A percentile compares a stretch with the other conserved stretches of the same genome.
These are phyloP conservation scores for Marmota monax DNA, from an alignment of 2,113 vertebrate genomes.

Conservation along the genomic window DNA sequence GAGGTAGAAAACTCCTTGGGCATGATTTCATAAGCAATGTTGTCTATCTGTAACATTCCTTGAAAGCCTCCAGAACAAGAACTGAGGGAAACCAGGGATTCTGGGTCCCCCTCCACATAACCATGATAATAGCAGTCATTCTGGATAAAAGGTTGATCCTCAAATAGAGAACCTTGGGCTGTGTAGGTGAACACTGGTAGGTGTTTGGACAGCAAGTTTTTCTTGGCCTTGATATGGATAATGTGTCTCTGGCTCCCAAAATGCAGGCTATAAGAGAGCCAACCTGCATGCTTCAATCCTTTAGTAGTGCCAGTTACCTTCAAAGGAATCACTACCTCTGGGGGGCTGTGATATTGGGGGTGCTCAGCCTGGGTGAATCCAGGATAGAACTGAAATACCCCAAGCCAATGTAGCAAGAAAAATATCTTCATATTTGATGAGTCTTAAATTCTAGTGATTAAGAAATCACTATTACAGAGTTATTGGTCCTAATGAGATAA, in stretches of 20 bases:
- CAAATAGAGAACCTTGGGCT: slow-evolving; percentile 50
- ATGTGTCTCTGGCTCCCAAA: slow-evolving; percentile 66
- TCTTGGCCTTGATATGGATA: slow-evolving; percentile 76
- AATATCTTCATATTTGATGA: background rate
- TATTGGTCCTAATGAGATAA: too few relatives aligned
- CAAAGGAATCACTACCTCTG: slow-evolving; percentile 76
- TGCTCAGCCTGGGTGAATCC: background rate
- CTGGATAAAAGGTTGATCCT: slow-evolving; percentile 70
- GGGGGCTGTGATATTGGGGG: background rate
- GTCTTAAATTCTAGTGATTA: background rate
- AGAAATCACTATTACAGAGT: background rate
- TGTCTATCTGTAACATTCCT: slow-evolving; percentile 76
- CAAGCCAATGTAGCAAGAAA: background rate
- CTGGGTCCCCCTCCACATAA: slow-evolving; percentile 61
- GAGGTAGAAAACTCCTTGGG: slow-evolving; percentile 53
- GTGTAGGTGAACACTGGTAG: slow-evolving; percentile 77
- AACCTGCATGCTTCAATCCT: slow-evolving; percentile 1
- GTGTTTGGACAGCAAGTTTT: slow-evolving; percentile 53
- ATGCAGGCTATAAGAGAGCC: slow-evolving; percentile 69
- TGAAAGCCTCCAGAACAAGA: slow-evolving; percentile 73
- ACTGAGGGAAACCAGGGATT: slow-evolving; percentile 73
- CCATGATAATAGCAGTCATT: slow-evolving; percentile 77
- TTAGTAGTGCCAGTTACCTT: background rate
- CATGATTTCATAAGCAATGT: slow-evolving; percentile 75
- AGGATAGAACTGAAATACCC: slow-evolving; percentile 4